Evolutionary conservation across 1,140 invertebrate genomes (phyloP), one percentile per base, ranked within the genome.

Genomic region (Calliopsis andreniformis): DNA sequence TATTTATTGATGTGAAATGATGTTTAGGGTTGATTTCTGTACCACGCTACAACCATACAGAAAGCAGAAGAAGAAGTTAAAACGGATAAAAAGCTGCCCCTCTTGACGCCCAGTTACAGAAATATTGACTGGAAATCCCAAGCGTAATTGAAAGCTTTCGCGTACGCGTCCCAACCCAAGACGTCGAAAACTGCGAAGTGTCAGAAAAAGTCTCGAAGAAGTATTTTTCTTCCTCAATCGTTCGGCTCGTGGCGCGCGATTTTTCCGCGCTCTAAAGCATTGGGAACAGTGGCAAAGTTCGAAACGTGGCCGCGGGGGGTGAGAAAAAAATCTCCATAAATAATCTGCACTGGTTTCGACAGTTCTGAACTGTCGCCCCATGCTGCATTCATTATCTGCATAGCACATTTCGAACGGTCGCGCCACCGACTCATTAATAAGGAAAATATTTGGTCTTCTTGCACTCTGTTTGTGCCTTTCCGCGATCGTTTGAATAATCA

Each of bases 271-370:
- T 76, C 76, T 79, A 72, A 83, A 79, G 55, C 55, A 35, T 0
- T 28, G 49, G 43, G 45, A 69, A 69, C 61, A 73, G 45, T 49
- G 68, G 51, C 69, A 43, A 53, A 42, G 32, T 55, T 47, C 64
- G 62, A 55, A 59, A 23, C 61, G 61, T 61, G 63, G 55, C 12
- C 12, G 42, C 14, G 30, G 28, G 30, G 14, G 25, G n/a, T 10
- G 20, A 49, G 25, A 59, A 51, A 55, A 66, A 58, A 61, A 71
- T 63, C 39, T 47, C 43, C 51, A 84, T 83, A 84, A 84, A 84
- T 84, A 84, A 71, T 84, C 51, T 39, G 66, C 39, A 76, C 67
- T 84, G 81, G 64, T 84, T 84, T 83, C 82, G 82, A 84, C 81
- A 83, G 82, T 49, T 77, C 59, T 76, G n/a, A 3, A 53, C 75